Conservation (phyloP, 2,113 vertebrate genomes). For the Procavia capensis region DNA sequence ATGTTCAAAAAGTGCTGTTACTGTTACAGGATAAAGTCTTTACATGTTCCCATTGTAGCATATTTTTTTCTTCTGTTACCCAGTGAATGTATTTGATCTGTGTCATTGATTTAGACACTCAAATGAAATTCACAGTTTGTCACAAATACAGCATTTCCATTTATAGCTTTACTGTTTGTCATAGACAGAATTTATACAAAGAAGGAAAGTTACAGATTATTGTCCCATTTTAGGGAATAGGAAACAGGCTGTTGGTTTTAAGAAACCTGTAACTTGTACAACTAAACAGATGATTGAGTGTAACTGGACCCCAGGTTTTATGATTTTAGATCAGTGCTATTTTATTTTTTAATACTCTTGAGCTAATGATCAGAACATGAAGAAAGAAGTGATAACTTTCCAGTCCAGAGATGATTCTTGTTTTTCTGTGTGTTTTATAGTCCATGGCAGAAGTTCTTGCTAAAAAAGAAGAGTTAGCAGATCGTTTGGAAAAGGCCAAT, state of each 20-base stretch:
- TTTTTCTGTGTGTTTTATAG: constrained; percentile 79
- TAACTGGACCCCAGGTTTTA: not conserved
- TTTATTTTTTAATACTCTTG: not conserved
- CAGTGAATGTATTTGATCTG: not conserved
- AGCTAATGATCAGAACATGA: not conserved
- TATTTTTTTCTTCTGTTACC: constrained; percentile 29
- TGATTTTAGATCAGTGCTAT: not conserved
- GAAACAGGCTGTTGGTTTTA: not conserved
- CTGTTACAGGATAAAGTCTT: not conserved
- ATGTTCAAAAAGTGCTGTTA: not conserved
- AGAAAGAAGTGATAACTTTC: not conserved
- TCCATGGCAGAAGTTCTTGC: constrained; percentile 99
- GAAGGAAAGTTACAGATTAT: constrained; percentile 56
- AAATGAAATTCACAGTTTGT: constrained; percentile 47
- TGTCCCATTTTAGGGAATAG: constrained; percentile 25
- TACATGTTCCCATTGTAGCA: not conserved
- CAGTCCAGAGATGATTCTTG: not conserved
- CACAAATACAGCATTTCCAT: constrained; percentile 49
- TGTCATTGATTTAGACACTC: not conserved
- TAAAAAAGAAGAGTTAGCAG: constrained; percentile 98
- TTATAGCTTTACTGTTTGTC: constrained; percentile 63
- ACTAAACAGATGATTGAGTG: not conserved
- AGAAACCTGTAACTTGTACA: not conserved
- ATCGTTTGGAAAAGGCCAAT: constrained; percentile 97
- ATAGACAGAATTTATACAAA: constrained; percentile 29